Evolutionary conservation across 2,888 invertebrate genomes (phyloP).

Genomic region (Cybosia mesomella): DNA sequence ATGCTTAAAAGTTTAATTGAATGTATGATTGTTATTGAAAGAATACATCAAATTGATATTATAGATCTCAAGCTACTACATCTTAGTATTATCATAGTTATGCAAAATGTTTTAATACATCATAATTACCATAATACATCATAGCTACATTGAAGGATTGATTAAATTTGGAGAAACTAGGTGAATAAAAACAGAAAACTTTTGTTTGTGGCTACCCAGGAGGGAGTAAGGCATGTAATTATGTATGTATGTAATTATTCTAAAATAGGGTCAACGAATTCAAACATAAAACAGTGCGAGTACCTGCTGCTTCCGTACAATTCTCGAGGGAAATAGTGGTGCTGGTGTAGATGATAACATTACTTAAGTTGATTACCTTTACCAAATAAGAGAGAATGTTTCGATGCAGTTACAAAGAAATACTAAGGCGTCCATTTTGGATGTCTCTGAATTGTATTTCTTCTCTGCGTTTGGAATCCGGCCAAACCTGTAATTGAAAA

Average conservation of each 20-base stretch:
- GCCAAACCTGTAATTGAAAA: conserved; percentile 53
- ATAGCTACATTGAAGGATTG: not conserved
- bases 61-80: too few species aligned
- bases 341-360: conserved; percentile 24
- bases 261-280: not conserved
- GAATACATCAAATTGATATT: too few species aligned
- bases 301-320: conserved; percentile 1
- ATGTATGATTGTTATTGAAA: too few species aligned
- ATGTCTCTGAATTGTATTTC: conserved; percentile 32
- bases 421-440: conserved; percentile 36
- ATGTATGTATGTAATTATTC: not conserved
- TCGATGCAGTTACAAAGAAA: conserved; percentile 28
- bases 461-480: conserved; percentile 34
- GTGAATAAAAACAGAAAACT: too few species aligned
- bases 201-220: not conserved
- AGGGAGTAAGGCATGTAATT: not conserved
- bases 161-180: not conserved
- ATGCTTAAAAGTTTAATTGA: too few species aligned
- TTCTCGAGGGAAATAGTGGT: conserved; percentile 18
- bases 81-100: too few species aligned
- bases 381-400: conserved; percentile 27
- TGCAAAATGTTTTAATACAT: too few species aligned
- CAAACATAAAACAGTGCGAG: not conserved
- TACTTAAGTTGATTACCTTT: conserved; percentile 23
- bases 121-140: too few species aligned